Percentiles rank a stretch among this genome's conserved stretches.
phyloP scores from a whole-genome alignment of 2,797 vertebrate species.

The Alca torda region DNA sequence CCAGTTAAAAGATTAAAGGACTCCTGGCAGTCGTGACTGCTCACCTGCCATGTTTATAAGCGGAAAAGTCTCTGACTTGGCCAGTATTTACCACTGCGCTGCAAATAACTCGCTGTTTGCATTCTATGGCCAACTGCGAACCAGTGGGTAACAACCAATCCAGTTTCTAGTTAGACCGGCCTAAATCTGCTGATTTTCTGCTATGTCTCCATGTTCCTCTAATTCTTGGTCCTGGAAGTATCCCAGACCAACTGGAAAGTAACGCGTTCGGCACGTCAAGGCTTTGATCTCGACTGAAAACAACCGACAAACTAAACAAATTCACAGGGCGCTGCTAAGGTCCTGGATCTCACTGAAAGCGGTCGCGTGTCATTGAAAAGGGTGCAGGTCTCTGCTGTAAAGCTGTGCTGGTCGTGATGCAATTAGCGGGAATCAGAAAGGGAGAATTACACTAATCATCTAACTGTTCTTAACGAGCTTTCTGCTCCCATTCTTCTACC shows the following conservation, averaged over 20 bases:
- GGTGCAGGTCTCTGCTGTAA: neutral
- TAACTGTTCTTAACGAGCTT: neutral
- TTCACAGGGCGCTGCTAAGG: neutral
- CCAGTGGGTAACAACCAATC: neutral
- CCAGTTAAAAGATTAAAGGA: neutral
- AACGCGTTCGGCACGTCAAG: fast-evolving
- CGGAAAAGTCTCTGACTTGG: neutral
- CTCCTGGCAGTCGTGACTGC: neutral
- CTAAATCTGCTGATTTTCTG: neutral
- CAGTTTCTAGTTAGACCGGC: neutral
- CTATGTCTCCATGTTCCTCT: neutral
- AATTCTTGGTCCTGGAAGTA: neutral
- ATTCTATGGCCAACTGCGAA: neutral
- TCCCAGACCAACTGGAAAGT: neutral
- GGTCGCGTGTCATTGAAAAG: neutral
- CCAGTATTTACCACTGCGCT: neutral
- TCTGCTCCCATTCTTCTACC: neutral
- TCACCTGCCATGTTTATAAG: neutral
- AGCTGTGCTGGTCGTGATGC: neutral
- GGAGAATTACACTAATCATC: neutral
- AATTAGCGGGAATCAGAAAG: neutral
- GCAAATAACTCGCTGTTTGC: neutral
- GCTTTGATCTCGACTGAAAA: neutral
- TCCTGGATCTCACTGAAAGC: neutral
- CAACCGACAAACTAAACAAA: fast-evolving